Conservation (phyloP, 2,113 vertebrate species). For the Theristicus caerulescens region DNA sequence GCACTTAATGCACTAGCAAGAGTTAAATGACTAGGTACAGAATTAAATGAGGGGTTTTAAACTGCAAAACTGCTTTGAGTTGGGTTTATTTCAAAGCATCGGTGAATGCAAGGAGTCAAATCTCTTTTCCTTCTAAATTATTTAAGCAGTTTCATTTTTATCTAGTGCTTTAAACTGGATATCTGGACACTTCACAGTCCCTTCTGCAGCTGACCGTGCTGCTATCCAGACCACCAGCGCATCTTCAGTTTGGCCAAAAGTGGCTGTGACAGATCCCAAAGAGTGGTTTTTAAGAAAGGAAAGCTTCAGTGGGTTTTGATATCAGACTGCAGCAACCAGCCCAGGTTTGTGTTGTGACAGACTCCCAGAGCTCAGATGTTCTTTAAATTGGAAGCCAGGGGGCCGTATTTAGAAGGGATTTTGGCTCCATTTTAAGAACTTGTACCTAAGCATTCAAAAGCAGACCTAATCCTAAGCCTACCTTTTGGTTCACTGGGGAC, state of each 20-base stretch:
- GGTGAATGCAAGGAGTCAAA: background rate
- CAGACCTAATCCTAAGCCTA: background rate
- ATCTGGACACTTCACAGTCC: background rate
- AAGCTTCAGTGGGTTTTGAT: conserved; percentile 35
- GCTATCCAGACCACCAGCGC: background rate
- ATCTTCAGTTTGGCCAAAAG: conserved; percentile 35
- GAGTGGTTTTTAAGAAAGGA: background rate
- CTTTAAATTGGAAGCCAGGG: conserved; percentile 40
- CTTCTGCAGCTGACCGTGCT: background rate
- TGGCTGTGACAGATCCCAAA: background rate
- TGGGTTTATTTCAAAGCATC: background rate
- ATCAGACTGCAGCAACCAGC: conserved; percentile 33
- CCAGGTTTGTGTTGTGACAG: conserved; percentile 30
- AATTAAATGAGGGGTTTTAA: background rate
- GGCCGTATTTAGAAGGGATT: conserved; percentile 45
- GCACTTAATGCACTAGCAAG: background rate
- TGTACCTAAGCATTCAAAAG: background rate
- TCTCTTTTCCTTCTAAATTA: background rate
- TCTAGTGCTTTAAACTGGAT: background rate
- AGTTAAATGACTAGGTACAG: background rate
- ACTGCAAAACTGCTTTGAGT: background rate
- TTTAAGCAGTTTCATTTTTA: background rate
- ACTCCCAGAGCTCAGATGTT: conserved; percentile 27
- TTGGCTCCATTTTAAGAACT: conserved; percentile 16
- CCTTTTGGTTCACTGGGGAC: background rate